phyloP scores from a whole-genome alignment of 2,113 vertebrate species.

The Nyctibius bracteatus region DNA sequence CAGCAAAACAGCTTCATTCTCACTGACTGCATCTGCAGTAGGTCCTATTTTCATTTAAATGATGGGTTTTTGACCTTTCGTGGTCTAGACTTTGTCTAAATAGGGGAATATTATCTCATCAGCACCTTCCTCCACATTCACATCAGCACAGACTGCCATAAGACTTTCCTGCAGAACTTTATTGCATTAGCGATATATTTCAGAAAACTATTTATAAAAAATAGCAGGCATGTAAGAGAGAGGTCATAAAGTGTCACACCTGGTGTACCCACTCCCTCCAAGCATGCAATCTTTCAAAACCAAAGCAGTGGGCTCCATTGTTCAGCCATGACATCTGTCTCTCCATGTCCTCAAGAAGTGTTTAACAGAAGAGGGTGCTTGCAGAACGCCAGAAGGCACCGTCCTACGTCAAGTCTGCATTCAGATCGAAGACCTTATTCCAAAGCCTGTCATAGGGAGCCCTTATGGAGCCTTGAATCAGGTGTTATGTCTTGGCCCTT shows the following conservation, averaged over 20 bases:
- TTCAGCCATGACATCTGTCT: background rate
- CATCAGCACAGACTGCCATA: background rate
- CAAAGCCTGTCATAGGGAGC: background rate
- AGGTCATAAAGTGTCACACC: background rate
- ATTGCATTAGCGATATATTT: background rate
- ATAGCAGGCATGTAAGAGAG: background rate
- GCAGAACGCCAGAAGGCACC: background rate
- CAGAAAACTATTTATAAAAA: background rate
- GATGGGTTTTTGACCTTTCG: background rate
- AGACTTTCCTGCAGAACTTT: background rate
- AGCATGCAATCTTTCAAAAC: background rate
- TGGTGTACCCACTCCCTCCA: background rate
- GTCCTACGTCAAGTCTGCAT: background rate
- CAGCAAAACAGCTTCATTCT: background rate
- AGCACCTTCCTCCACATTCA: background rate
- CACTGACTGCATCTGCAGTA: background rate
- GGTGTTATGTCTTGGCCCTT: background rate
- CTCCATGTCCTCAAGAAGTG: background rate
- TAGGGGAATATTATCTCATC: background rate
- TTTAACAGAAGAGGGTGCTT: background rate
- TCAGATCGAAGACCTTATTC: background rate
- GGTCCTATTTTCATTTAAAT: background rate
- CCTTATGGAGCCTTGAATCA: background rate
- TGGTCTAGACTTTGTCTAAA: background rate
- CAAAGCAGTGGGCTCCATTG: rapidly evolving